Percentiles rank a stretch among this genome's conserved stretches.
phyloP scores from a whole-genome alignment of 2,888 invertebrate genomes.

The Aspidiotus rigidus region DNA sequence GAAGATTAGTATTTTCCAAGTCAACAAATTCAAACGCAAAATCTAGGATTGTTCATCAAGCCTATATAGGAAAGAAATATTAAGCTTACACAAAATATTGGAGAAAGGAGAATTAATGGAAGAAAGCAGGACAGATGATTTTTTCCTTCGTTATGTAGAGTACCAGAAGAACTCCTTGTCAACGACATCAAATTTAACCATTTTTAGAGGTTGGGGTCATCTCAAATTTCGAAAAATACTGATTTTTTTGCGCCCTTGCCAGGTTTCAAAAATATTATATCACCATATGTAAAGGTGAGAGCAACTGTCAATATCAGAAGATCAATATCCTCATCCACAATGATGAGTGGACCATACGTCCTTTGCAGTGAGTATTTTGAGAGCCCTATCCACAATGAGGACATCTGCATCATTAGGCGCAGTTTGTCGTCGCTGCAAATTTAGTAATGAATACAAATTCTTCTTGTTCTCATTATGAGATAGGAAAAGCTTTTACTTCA shows the following conservation, averaged over 20 bases:
- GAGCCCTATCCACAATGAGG: no score
- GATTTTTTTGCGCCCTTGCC: no score
- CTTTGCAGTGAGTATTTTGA: no score
- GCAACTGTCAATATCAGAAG: constrained; percentile 38
- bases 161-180: neutral
- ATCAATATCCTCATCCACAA: constrained; percentile 39
- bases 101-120: neutral
- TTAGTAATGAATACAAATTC: no score
- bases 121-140: no score
- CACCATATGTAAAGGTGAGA: neutral
- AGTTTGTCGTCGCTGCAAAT: no score
- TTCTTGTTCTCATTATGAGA: no score
- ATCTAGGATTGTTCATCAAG: neutral
- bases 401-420: no score
- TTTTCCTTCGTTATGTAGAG: constrained; percentile 2
- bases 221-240: no score
- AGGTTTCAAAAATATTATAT: neutral
- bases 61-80: neutral
- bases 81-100: neutral
- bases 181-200: neutral
- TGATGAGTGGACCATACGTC: no score
- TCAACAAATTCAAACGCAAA: neutral
- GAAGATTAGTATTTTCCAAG: neutral
- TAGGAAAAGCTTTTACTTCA: no score
- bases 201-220: no score